These are phyloP conservation scores for Pterois miles DNA, from an alignment of 2,797 vertebrate species.

Conservation along the genomic window DNA sequence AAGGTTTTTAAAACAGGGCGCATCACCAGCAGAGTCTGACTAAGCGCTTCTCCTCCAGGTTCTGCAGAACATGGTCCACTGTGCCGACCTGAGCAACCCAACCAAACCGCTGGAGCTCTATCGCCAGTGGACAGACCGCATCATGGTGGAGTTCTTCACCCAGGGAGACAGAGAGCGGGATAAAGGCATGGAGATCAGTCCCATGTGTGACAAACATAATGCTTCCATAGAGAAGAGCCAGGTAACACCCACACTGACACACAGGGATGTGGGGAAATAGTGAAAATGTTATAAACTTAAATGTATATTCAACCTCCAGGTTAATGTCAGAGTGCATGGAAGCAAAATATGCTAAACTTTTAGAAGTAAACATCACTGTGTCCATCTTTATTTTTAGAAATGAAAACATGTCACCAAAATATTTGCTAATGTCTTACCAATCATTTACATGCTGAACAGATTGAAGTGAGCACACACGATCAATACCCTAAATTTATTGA, in stretches of 20 bases:
- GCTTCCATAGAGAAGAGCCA: conserved; percentile 94
- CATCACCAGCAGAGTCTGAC: not conserved
- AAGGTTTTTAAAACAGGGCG: not conserved
- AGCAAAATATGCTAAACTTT: no score
- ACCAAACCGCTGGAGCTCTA: conserved; percentile 93
- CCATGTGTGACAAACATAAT: conserved; percentile 94
- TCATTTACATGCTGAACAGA: no score
- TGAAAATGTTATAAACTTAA: not conserved
- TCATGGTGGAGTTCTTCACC: conserved; percentile 92
- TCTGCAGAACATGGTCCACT: conserved; percentile 95
- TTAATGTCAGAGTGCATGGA: no score
- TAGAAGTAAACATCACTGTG: no score
- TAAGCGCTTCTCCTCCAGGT: conserved; percentile 78
- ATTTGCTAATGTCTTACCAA: no score
- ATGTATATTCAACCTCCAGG: no score
- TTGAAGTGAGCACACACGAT: no score
- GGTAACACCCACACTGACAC: conserved; percentile 71
- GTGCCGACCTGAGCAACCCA: conserved; percentile 94
- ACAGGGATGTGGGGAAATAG: not conserved
- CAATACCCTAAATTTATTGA: no score
- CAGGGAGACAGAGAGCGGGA: conserved; percentile 92
- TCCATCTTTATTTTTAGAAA: no score
- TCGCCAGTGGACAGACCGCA: conserved; percentile 91
- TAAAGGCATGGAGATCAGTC: conserved; percentile 93
- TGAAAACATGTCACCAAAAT: no score